These are phyloP conservation scores for Willowsia nigromaculata DNA, from an alignment of 2,888 invertebrate genomes.

Conservation along the genomic window DNA sequence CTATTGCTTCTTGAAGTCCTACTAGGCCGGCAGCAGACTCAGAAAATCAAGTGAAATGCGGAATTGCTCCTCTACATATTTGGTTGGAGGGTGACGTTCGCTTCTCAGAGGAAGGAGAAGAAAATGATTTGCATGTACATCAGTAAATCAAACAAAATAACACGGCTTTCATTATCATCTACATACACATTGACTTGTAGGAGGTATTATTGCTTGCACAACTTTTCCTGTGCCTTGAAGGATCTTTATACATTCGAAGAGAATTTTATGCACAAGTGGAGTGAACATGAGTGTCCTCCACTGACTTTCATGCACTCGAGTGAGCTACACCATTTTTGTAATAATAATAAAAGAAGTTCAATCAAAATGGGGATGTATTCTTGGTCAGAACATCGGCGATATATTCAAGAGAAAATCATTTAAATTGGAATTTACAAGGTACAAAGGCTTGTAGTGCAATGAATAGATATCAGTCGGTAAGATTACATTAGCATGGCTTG, in stretches of 20 bases:
- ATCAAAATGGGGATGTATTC: not conserved
- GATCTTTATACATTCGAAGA: not conserved
- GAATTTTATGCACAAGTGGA: conserved; percentile 11
- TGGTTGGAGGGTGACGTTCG: not conserved
- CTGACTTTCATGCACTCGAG: not conserved
- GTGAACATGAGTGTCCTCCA: not conserved
- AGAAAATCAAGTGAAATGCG: not conserved
- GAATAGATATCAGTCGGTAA: not conserved
- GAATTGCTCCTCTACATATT: not conserved
- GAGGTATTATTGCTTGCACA: not conserved
- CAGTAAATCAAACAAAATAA: conserved; percentile 30
- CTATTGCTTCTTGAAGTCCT: not conserved
- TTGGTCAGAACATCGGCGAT: not conserved
- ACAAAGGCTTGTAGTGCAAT: not conserved
- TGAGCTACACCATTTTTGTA: no score
- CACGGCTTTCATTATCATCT: not conserved
- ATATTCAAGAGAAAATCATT: not conserved
- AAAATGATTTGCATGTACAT: not conserved
- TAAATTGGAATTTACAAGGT: not conserved
- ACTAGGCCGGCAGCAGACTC: not conserved
- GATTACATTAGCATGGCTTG: not conserved
- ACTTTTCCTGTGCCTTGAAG: not conserved
- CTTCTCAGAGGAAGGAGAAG: not conserved
- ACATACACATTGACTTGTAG: not conserved
- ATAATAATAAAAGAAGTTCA: not conserved